phyloP scores from a whole-genome alignment of 2,888 invertebrate species.

The Lasius fuliginosus region DNA sequence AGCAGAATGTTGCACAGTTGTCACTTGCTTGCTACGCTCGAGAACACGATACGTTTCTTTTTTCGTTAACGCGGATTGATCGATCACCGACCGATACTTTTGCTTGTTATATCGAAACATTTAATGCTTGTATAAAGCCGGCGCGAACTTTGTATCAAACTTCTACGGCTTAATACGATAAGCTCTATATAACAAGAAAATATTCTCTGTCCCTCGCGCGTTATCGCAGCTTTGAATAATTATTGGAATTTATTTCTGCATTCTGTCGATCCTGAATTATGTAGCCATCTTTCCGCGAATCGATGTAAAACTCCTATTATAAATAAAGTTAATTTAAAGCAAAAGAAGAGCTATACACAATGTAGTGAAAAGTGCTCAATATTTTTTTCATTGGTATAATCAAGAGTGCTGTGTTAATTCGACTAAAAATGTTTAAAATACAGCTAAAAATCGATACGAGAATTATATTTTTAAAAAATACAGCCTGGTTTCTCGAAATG shows the following conservation, averaged over 20 bases:
- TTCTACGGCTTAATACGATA: background rate
- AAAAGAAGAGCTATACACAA: background rate
- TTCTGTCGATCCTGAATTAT: slow-evolving; percentile 21
- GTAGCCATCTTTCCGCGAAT: background rate
- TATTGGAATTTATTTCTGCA: slow-evolving; percentile 11
- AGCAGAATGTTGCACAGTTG: slow-evolving; percentile 67
- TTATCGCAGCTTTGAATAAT: slow-evolving; percentile 34
- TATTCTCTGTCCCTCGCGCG: background rate
- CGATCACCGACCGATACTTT: slow-evolving; percentile 59
- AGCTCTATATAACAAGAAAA: slow-evolving; percentile 10
- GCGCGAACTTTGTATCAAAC: slow-evolving; percentile 33
- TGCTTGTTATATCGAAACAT: slow-evolving; percentile 50
- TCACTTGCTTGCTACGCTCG: slow-evolving; percentile 35
- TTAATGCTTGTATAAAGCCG: slow-evolving; percentile 45
- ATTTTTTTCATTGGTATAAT: background rate
- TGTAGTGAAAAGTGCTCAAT: background rate
- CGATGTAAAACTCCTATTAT: background rate
- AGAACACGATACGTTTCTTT: slow-evolving; percentile 45
- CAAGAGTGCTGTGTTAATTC: background rate
- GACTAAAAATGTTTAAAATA: background rate
- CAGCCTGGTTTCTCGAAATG: background rate
- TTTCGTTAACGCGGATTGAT: slow-evolving; percentile 55
- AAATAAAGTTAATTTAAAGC: background rate
- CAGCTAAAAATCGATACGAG: background rate
- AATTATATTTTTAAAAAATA: background rate